A percentile compares a stretch with the other conserved stretches of the same genome.
These are phyloP conservation scores for Orthonyx spaldingii DNA, from an alignment of 2,113 vertebrate genomes.

Conservation along the genomic window DNA sequence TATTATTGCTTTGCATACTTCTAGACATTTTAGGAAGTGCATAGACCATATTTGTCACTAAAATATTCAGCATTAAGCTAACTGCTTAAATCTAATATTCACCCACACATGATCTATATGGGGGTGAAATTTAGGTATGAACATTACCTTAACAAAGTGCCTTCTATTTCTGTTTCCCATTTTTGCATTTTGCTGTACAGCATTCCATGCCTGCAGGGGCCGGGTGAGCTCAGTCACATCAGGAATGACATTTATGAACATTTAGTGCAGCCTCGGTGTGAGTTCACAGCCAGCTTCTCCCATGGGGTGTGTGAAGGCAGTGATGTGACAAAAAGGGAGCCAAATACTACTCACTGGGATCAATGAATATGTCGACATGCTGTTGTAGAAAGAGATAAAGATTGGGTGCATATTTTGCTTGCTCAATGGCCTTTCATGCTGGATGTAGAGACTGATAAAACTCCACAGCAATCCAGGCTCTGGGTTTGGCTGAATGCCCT, in stretches of 20 bases:
- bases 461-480: neutral
- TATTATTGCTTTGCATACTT: neutral
- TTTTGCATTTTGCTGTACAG: slow-evolving; percentile 28
- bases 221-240: neutral
- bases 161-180: slow-evolving; percentile 8
- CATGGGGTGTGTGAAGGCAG: neutral
- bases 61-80: slow-evolving; percentile 28
- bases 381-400: neutral
- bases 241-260: neutral
- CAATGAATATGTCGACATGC: neutral
- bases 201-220: neutral
- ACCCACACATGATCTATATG: slow-evolving; percentile 13
- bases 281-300: neutral
- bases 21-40: slow-evolving; percentile 41
- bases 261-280: neutral
- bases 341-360: neutral
- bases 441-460: neutral
- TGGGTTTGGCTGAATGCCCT: neutral
- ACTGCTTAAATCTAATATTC: slow-evolving; percentile 52
- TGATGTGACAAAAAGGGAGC: neutral
- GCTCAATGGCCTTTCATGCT: neutral
- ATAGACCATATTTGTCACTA: slow-evolving; percentile 18
- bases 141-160: slow-evolving; percentile 50
- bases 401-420: neutral
- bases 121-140: slow-evolving; percentile 54